phyloP scores from a whole-genome alignment of 2,888 invertebrate species.

The Leptopterna dolabrata region DNA sequence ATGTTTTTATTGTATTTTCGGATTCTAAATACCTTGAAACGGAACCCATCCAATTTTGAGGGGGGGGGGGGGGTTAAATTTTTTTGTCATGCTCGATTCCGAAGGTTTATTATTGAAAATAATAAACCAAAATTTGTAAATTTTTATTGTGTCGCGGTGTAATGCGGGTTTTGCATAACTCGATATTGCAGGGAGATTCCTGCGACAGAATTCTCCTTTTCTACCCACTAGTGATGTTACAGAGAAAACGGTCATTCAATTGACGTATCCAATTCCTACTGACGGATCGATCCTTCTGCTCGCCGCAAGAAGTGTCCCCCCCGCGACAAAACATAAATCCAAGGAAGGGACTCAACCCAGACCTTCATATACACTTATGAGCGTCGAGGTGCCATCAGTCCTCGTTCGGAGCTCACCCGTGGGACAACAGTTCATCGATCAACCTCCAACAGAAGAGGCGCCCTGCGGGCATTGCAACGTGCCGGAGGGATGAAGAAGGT shows the following conservation, averaged over 20 bases:
- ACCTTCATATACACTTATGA: slow-evolving; percentile 14
- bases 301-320: background rate
- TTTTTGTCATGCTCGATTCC: too few relatives aligned
- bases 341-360: background rate
- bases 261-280: background rate
- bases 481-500: background rate
- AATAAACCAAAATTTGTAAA: too few relatives aligned
- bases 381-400: slow-evolving; percentile 15
- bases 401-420: background rate
- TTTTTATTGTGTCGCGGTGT: too few relatives aligned
- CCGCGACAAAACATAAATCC: background rate
- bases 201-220: too few relatives aligned
- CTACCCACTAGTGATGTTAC: too few relatives aligned
- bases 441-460: background rate
- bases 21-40: too few relatives aligned
- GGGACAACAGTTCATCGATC: slow-evolving; percentile 19
- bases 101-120: too few relatives aligned
- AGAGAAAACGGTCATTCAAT: background rate
- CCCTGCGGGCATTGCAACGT: background rate
- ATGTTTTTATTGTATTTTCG: too few relatives aligned
- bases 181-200: too few relatives aligned
- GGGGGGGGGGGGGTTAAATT: too few relatives aligned
- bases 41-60: too few relatives aligned
- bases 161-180: too few relatives aligned
- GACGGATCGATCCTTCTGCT: background rate